Evolutionary conservation across 1,140 invertebrate genomes (phyloP).

Genomic region (Lucilia cuprina): DNA sequence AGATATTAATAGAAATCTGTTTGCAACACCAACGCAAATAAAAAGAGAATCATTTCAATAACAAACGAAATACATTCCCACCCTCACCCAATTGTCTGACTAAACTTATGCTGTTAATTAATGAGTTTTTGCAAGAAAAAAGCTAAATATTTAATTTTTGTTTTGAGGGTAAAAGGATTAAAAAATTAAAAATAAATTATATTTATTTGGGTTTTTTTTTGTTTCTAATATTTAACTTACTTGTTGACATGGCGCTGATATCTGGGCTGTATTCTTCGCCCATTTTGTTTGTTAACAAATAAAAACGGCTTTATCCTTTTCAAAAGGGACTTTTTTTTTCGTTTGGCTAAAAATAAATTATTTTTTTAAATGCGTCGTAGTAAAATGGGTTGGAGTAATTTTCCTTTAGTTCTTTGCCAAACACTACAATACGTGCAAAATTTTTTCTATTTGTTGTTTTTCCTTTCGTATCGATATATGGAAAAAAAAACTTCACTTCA

Average conservation of each 20-base stretch:
- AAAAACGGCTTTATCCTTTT: neutral
- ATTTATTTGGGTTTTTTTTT: too few species aligned
- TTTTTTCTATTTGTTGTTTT: neutral
- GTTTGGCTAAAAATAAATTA: neutral
- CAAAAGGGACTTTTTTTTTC: neutral
- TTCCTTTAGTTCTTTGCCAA: neutral
- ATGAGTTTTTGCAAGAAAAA: neutral
- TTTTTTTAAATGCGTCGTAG: neutral
- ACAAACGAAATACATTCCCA: too few species aligned
- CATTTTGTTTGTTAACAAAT: constrained; percentile 41
- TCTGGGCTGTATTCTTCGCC: constrained; percentile 59
- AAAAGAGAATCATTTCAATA: too few species aligned
- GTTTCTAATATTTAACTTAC: constrained; percentile 44
- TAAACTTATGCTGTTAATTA: too few species aligned
- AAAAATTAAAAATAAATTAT: neutral
- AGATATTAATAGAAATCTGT: neutral
- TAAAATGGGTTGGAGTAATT: neutral
- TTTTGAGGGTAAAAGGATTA: too few species aligned
- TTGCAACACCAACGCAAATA: neutral
- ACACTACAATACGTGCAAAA: neutral
- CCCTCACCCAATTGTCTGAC: too few species aligned
- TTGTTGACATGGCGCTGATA: constrained; percentile 59
- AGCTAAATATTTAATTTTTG: neutral
- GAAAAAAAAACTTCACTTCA: neutral
- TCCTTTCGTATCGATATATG: neutral